These are phyloP conservation scores for Eurystomus glaucurus DNA, from an alignment of 2,797 vertebrate genomes.

Conservation along the genomic window DNA sequence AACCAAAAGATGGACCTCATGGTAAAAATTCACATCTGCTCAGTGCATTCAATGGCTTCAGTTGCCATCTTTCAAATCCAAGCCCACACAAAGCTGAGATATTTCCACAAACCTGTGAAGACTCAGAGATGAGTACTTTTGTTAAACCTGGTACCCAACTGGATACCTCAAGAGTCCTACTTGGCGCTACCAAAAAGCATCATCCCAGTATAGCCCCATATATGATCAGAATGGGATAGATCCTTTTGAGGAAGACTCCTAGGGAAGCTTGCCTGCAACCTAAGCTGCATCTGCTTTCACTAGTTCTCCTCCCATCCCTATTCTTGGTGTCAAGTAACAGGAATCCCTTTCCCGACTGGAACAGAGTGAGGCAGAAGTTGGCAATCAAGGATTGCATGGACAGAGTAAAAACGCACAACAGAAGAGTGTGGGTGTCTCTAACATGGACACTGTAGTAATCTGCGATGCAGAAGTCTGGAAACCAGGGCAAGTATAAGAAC, in stretches of 20 bases:
- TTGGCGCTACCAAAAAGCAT: neutral
- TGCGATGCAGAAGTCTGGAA: neutral
- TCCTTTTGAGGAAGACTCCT: neutral
- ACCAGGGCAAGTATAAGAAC: neutral
- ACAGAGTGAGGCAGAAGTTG: neutral
- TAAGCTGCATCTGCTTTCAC: neutral
- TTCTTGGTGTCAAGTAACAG: neutral
- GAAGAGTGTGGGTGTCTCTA: neutral
- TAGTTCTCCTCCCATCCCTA: neutral
- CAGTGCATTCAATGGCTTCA: neutral
- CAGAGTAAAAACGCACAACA: neutral
- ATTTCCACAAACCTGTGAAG: neutral
- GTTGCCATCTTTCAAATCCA: neutral
- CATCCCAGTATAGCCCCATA: neutral
- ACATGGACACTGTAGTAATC: fast-evolving
- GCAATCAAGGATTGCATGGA: neutral
- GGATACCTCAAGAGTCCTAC: neutral
- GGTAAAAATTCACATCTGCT: neutral
- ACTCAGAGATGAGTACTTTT: neutral
- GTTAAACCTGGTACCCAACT: neutral
- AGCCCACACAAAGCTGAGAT: neutral
- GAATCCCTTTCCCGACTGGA: neutral
- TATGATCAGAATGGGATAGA: neutral
- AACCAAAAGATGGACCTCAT: neutral
- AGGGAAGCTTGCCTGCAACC: neutral